Base-by-base conservation (phyloP, 1,140 invertebrate genomes). In the Popillia japonica region DNA sequence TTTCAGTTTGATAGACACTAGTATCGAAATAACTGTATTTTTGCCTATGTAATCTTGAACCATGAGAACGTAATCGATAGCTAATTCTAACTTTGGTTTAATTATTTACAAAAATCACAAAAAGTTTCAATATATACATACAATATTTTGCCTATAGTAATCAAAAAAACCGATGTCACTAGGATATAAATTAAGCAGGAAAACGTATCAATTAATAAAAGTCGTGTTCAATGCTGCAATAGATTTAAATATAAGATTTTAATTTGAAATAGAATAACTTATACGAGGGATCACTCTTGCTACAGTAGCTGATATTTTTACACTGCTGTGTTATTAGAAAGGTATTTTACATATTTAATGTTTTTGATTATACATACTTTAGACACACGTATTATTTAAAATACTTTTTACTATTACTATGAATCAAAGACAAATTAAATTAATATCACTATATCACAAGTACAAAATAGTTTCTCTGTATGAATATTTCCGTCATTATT, bases 21-120 rank as follows among this genome's bases (percentile, higher is more conserved):
- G 27, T 34, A 34, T 4, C 27, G 27, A 34, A 34, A 34, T 34
- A 34, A 1, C 7, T 7, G 11, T n/a, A n/a, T 55, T 55, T 55
- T n/a, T 55, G 17, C 6, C 48, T 55, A 55, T n/a, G 17, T 6
- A 1, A 6, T 55, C 17, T 55, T 17, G 14, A 4, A 55, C 48
- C 48, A 55, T n/a, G 48, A 48, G n/a, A 22, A 68, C 27, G 8
- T 68, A 27, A 68, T 68, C 61, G 22, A 22, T 68, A 22, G 61
- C 61, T 68, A 68, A 22, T 14, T 34, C 27, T 68, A 27, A 68
- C 20, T 34, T 68, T 68, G 20, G 61, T 23, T 68, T 68, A 23
- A 68, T 27, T 68, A 68, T 68, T 68, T 68, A 68, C 61, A 68
- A 68, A 68, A 68, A 68, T 68, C 61, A 68, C 61, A 68, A 68